Evolutionary conservation across 2,888 invertebrate species (phyloP).

Genomic region (Anthophora plumipes): DNA sequence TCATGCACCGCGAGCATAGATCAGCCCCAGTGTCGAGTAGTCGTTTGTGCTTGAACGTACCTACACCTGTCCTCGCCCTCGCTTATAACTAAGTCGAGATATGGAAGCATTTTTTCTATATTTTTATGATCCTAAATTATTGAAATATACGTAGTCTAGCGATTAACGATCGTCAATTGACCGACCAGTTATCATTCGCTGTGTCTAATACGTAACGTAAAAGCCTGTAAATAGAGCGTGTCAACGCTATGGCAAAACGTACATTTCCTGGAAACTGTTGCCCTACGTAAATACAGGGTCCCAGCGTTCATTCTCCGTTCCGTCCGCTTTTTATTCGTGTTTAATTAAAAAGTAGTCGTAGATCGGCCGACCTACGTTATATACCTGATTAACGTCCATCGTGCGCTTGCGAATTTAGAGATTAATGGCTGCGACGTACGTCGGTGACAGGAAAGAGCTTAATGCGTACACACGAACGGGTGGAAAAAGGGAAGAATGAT

Average conservation of each 20-base stretch:
- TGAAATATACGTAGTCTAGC: conserved; percentile 37
- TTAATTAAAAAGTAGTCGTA: conserved; percentile 72
- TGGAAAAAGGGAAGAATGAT: conserved; percentile 61
- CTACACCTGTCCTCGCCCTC: conserved; percentile 45
- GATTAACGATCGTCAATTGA: conserved; percentile 54
- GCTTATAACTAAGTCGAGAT: conserved; percentile 26
- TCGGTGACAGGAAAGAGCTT: conserved; percentile 67
- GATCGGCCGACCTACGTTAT: conserved; percentile 58
- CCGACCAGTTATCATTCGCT: conserved; percentile 68
- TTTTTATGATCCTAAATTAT: conserved; percentile 72
- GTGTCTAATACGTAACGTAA: conserved; percentile 21
- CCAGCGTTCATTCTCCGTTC: conserved; percentile 47
- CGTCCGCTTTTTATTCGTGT: conserved; percentile 65
- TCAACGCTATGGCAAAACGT: conserved; percentile 10
- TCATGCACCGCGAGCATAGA: conserved; percentile 83
- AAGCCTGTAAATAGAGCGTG: conserved; percentile 58
- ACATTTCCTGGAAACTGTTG: conserved; percentile 58
- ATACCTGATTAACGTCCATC: conserved; percentile 72
- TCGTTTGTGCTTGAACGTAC: conserved; percentile 63
- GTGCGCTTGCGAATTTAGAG: conserved; percentile 70
- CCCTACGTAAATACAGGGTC: conserved; percentile 67
- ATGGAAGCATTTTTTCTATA: conserved; percentile 74
- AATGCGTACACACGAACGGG: conserved; percentile 58
- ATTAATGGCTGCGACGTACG: conserved; percentile 66
- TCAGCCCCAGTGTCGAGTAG: conserved; percentile 76